A percentile compares a stretch with the other conserved stretches of the same genome.
Conservation (phyloP, 1,140 invertebrate species). For the Ceratitis capitata region DNA sequence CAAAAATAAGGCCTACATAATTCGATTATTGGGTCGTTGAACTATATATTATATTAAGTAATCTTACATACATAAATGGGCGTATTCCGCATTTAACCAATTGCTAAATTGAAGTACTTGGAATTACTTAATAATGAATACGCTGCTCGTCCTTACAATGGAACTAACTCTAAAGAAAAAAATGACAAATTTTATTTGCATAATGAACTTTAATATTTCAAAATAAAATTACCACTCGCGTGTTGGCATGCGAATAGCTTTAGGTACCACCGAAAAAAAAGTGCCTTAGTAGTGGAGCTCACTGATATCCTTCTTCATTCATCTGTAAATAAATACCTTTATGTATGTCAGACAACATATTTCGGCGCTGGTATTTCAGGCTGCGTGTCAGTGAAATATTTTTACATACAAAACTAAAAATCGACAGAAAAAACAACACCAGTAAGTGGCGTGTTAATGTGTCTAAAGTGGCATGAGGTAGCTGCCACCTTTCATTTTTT, state of each 20-base stretch:
- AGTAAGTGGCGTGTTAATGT: conserved; percentile 32
- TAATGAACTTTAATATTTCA: conserved; percentile 9
- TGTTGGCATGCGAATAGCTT: conserved; percentile 5
- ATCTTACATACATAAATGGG: not conserved
- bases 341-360: not conserved
- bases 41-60: not conserved
- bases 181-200: not conserved
- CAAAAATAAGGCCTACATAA: too few species aligned
- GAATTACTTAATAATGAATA: not conserved
- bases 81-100: not conserved
- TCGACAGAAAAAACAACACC: not conserved
- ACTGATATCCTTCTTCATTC: not conserved
- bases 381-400: conserved; percentile 25
- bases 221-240: not conserved
- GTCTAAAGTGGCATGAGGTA: conserved; percentile 5
- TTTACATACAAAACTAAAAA: not conserved
- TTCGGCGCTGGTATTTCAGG: not conserved
- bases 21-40: not conserved
- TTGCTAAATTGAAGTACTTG: not conserved
- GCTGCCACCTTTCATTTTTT: conserved; percentile 31
- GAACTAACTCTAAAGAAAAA: not conserved
- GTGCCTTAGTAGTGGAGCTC: not conserved
- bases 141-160: not conserved
- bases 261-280: not conserved
- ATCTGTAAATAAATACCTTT: not conserved